Evolutionary conservation across 2,888 invertebrate genomes (phyloP).

Genomic region (Rotaria socialis): DNA sequence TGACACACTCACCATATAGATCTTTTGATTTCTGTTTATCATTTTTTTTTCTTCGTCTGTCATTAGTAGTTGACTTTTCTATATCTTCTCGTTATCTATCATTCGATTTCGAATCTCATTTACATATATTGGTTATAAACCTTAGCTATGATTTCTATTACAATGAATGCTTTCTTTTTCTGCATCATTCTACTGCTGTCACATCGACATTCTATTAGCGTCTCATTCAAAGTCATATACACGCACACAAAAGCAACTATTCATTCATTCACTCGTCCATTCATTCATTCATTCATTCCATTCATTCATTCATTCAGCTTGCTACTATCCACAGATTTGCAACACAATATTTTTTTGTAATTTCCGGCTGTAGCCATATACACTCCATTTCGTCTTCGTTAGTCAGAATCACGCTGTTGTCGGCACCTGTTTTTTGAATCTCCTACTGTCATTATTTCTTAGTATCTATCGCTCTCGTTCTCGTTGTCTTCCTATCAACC

Average conservation of each 20-base stretch:
- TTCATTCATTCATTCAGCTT: background rate
- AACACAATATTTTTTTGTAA: background rate
- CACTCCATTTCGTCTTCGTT: background rate
- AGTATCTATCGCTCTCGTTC: background rate
- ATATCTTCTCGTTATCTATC: background rate
- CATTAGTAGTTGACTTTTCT: background rate
- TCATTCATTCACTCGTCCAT: background rate
- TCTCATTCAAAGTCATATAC: background rate
- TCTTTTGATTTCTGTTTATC: background rate
- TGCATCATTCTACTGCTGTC: background rate
- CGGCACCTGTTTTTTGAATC: background rate
- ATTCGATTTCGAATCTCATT: background rate
- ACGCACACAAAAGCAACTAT: background rate
- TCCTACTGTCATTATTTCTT: no score
- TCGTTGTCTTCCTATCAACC: background rate
- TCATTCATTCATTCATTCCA: conserved; percentile 3
- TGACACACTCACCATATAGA: background rate
- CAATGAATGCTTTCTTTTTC: background rate
- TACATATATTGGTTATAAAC: background rate
- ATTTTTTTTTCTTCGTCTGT: background rate
- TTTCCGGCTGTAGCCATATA: background rate
- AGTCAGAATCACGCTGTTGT: background rate
- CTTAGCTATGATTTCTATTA: background rate
- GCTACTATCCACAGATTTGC: background rate
- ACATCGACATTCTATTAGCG: background rate